phyloP scores from a whole-genome alignment of 2,113 vertebrate species.

The Orcinus orca region DNA sequence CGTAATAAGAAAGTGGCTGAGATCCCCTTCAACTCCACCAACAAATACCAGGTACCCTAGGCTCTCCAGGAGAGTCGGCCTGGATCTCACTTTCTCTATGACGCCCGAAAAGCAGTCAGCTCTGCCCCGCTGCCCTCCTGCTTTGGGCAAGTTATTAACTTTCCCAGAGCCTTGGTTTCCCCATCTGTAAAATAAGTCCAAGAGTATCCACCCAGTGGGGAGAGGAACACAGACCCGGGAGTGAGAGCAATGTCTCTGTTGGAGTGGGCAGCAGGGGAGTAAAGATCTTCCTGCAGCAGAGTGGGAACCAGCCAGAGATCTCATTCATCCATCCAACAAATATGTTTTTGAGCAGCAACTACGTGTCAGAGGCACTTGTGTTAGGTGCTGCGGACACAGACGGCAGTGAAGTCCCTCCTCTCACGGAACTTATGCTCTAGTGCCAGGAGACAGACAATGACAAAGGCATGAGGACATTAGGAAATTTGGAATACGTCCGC shows the following conservation, averaged over 20 bases:
- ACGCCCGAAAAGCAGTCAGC: rapidly evolving
- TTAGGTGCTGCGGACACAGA: background rate
- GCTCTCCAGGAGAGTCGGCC: rapidly evolving
- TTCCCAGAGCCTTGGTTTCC: background rate
- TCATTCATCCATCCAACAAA: background rate
- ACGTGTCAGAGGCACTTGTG: background rate
- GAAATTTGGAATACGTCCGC: too few species aligned
- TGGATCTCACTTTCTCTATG: background rate
- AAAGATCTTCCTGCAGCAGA: background rate
- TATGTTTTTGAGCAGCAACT: background rate
- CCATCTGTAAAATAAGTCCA: background rate
- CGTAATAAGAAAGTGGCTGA: slow-evolving; percentile 94
- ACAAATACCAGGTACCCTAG: slow-evolving; percentile 90
- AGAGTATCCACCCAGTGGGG: background rate
- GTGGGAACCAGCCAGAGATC: background rate
- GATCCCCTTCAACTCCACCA: slow-evolving; percentile 95
- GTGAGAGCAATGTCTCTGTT: background rate
- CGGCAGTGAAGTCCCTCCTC: background rate
- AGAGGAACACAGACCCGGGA: background rate
- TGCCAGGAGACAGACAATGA: background rate
- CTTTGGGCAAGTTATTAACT: background rate
- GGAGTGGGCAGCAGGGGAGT: background rate
- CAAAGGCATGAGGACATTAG: background rate
- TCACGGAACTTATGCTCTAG: background rate
- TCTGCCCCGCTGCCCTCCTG: background rate